Conservation (phyloP, 2,797 vertebrate genomes). For the Pteropus rufus region DNA sequence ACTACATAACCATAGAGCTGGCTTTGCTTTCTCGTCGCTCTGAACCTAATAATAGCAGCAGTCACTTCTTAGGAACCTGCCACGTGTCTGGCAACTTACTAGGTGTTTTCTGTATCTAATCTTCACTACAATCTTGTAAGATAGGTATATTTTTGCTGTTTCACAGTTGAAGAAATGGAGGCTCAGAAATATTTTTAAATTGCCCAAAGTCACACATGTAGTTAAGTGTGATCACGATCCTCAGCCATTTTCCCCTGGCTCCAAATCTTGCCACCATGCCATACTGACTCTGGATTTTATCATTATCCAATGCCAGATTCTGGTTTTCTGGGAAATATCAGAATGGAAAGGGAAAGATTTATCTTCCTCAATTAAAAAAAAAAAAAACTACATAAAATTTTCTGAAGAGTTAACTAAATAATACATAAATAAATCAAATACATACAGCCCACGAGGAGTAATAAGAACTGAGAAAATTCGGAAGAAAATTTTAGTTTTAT, state of each 20-base stretch:
- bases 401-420: neutral
- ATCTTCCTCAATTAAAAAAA: neutral
- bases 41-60: neutral
- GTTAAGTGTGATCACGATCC: neutral
- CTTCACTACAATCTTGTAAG: neutral
- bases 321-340: neutral
- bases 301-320: neutral
- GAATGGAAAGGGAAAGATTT: neutral
- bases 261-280: neutral
- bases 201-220: neutral
- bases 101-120: neutral
- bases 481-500: conserved; percentile 11
- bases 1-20: neutral
- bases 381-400: neutral
- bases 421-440: neutral
- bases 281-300: neutral
- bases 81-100: neutral
- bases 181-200: neutral
- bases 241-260: neutral
- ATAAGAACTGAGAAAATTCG: neutral
- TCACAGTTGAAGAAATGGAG: neutral
- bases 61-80: neutral
- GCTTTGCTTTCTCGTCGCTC: neutral
- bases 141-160: neutral
- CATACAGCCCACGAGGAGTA: neutral